A percentile compares a stretch with the other conserved stretches of the same genome.
Evolutionary conservation across 37 sponge, comb jelly and placozoan species (phyloP).

Genomic region (Halisarca cf. caerulea): DNA sequence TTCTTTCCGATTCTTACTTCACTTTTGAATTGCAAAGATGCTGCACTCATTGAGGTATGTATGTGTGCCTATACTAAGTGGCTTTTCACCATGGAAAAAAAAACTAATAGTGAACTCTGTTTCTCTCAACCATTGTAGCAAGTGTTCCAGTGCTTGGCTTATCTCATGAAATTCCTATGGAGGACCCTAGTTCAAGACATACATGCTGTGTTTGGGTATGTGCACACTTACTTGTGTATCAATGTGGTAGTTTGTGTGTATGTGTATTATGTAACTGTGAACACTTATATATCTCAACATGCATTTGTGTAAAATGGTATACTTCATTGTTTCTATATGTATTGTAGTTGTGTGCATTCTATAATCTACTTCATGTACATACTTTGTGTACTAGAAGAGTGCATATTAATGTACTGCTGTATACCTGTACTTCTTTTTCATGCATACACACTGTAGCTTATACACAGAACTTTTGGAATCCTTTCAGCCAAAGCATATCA

Average conservation of each 20-base stretch:
- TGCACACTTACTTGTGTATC: not conserved
- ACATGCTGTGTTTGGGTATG: conserved; percentile 63
- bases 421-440: no score
- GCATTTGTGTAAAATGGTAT: no score
- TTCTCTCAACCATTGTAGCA: no score
- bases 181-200: conserved; percentile 74
- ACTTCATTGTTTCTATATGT: no score
- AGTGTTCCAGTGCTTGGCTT: conserved; percentile 81
- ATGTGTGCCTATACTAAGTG: not conserved
- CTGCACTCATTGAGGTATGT: conserved; percentile 74
- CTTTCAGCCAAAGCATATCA: conserved; percentile 61
- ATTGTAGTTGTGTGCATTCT: no score
- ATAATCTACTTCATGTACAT: no score
- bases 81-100: no score
- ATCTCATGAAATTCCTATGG: conserved; percentile 91
- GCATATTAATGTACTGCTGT: no score
- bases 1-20: conserved; percentile 68
- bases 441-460: conserved; percentile 53
- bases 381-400: no score
- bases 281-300: no score
- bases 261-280: not conserved
- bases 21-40: conserved; percentile 48
- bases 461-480: conserved; percentile 68
- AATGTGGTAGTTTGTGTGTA: not conserved
- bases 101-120: no score